phyloP scores from a whole-genome alignment of 2,888 invertebrate species.

The Lasioglossum vierecki region DNA sequence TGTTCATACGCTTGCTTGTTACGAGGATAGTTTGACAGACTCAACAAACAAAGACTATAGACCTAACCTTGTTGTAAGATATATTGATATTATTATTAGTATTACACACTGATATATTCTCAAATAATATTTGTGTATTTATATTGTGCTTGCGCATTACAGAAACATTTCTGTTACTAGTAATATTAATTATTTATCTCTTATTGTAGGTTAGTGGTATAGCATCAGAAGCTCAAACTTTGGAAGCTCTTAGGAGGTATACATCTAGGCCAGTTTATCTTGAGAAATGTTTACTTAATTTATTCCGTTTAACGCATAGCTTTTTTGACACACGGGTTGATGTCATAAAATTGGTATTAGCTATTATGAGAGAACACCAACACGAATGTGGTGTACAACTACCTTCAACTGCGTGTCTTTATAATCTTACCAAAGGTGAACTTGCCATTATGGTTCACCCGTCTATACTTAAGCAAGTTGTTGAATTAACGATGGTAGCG shows the following conservation, averaged over 20 bases:
- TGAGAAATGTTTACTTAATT: constrained; percentile 88
- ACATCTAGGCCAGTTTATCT: constrained; percentile 86
- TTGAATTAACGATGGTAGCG: constrained; percentile 87
- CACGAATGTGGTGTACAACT: constrained; percentile 88
- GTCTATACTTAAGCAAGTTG: constrained; percentile 86
- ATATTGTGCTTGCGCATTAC: background rate
- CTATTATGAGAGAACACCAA: constrained; percentile 85
- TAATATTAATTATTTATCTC: constrained; percentile 13
- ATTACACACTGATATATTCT: constrained; percentile 12
- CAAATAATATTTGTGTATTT: constrained; percentile 4
- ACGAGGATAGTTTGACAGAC: constrained; percentile 85
- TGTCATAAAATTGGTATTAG: constrained; percentile 86
- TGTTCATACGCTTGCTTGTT: constrained; percentile 85
- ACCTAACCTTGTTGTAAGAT: constrained; percentile 83
- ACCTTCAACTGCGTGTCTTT: constrained; percentile 91
- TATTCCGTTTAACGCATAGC: constrained; percentile 85
- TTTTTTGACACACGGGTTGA: constrained; percentile 86
- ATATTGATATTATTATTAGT: constrained; percentile 7
- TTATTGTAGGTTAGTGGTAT: constrained; percentile 85
- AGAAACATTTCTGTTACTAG: background rate
- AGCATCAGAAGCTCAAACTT: constrained; percentile 86
- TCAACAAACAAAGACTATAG: constrained; percentile 82
- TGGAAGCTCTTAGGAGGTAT: constrained; percentile 87
- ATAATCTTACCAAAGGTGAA: constrained; percentile 89
- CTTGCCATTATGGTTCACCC: constrained; percentile 88